phyloP scores from a whole-genome alignment of 1,140 invertebrate species.

The Drosophila cardini region DNA sequence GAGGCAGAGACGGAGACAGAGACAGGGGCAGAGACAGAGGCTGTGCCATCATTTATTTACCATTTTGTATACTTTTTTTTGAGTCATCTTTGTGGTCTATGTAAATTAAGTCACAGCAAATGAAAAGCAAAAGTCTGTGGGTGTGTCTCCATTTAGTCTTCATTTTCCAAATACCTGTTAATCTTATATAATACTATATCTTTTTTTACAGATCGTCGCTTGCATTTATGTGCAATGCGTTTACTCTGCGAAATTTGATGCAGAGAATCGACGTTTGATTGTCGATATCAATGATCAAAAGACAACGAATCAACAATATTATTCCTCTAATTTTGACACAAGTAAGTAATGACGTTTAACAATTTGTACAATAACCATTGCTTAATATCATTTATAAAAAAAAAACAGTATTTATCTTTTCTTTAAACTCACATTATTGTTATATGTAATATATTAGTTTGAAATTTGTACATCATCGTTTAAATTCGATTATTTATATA shows the following conservation, averaged over 20 bases:
- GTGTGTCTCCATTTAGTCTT: slow-evolving; percentile 7
- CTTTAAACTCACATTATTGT: slow-evolving; percentile 27
- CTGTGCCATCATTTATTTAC: slow-evolving; percentile 1
- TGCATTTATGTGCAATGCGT: slow-evolving; percentile 83
- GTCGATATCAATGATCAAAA: slow-evolving; percentile 88
- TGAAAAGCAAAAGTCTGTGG: slow-evolving; percentile 48
- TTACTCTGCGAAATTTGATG: slow-evolving; percentile 78
- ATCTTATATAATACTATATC: neutral
- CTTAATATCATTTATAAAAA: slow-evolving; percentile 51
- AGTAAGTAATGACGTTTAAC: slow-evolving; percentile 86
- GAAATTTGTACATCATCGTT: slow-evolving; percentile 50
- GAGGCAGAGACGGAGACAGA: too few relatives aligned
- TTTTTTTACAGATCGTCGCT: slow-evolving; percentile 69
- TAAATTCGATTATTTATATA: slow-evolving; percentile 13
- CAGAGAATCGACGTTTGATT: slow-evolving; percentile 85
- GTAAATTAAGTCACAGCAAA: slow-evolving; percentile 54
- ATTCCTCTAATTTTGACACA: slow-evolving; percentile 89
- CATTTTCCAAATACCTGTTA: slow-evolving; percentile 19
- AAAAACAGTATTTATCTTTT: slow-evolving; percentile 35
- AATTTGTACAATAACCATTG: slow-evolving; percentile 45
- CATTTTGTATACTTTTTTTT: slow-evolving; percentile 18
- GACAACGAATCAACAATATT: slow-evolving; percentile 88
- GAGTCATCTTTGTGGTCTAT: slow-evolving; percentile 48
- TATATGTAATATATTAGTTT: slow-evolving; percentile 56
- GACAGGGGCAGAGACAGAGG: too few relatives aligned